A percentile compares a stretch with the other conserved stretches of the same genome.
Evolutionary conservation across 2,888 invertebrate species (phyloP).

Genomic region (Apodemia mormo): DNA sequence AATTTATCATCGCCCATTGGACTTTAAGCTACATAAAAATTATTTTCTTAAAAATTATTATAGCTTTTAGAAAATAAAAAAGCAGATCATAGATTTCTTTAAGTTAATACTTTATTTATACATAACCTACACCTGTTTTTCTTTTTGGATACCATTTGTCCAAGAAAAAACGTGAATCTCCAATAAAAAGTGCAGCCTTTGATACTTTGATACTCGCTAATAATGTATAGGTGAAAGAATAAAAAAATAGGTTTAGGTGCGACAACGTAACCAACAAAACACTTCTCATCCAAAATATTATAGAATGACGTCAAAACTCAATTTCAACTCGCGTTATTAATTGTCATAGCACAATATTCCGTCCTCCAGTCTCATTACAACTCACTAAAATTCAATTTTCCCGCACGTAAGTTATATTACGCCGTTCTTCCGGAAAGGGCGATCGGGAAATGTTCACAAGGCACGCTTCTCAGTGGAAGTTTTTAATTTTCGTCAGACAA

Average conservation of each 20-base stretch:
- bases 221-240: too few relatives aligned
- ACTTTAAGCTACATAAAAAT: slow-evolving; percentile 39
- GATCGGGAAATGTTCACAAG: background rate
- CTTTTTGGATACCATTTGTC: too few relatives aligned
- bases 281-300: too few relatives aligned
- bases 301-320: background rate
- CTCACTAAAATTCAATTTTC: slow-evolving; percentile 4
- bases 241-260: too few relatives aligned
- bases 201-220: too few relatives aligned
- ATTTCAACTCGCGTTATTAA: background rate
- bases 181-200: too few relatives aligned
- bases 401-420: background rate
- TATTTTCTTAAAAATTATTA: slow-evolving; percentile 31
- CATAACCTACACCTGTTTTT: too few relatives aligned
- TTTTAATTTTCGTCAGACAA: slow-evolving; percentile 8
- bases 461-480: background rate
- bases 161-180: too few relatives aligned
- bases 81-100: too few relatives aligned
- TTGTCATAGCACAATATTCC: background rate
- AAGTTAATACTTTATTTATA: too few relatives aligned
- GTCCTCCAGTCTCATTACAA: background rate
- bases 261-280: too few relatives aligned
- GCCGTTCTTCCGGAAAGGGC: background rate
- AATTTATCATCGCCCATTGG: slow-evolving; percentile 42
- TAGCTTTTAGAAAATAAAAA: too few relatives aligned